Evolutionary conservation across 2,888 invertebrate species (phyloP).

Genomic region (Acanthosoma haemorrhoidale): DNA sequence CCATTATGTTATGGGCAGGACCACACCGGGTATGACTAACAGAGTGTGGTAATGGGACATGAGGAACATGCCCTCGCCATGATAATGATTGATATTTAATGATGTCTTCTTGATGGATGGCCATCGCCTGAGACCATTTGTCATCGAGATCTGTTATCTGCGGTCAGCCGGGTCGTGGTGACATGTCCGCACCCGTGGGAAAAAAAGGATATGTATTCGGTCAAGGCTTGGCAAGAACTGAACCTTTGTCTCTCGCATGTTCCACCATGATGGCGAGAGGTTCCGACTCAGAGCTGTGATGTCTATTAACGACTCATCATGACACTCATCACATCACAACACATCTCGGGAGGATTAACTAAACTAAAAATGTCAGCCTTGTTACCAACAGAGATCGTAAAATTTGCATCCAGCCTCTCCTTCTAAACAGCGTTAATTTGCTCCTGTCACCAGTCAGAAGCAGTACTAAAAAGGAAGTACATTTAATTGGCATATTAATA

Average conservation of each 20-base stretch:
- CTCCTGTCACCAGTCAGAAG: no score
- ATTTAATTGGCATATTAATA: no score
- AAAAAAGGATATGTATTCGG: not conserved
- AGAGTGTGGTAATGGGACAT: constrained; percentile 9
- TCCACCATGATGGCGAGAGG: no score
- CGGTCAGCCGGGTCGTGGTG: constrained; percentile 22
- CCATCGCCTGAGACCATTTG: constrained; percentile 11
- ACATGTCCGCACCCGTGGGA: constrained; percentile 20
- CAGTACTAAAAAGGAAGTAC: no score
- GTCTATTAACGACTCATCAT: no score
- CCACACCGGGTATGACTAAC: constrained; percentile 17
- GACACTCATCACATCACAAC: no score
- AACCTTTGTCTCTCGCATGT: not conserved
- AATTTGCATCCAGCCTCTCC: no score
- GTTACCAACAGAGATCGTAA: no score
- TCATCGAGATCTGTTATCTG: constrained; percentile 22
- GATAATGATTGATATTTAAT: constrained; percentile 27
- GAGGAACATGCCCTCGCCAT: constrained; percentile 3
- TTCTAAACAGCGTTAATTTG: no score
- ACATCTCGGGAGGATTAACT: no score
- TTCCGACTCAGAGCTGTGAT: no score
- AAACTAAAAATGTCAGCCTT: no score
- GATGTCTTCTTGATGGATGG: constrained; percentile 18
- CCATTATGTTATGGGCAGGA: constrained; percentile 2
- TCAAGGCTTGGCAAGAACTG: not conserved